Conservation (phyloP, 2,797 vertebrate genomes). For the Chaunax sp. region DNA sequence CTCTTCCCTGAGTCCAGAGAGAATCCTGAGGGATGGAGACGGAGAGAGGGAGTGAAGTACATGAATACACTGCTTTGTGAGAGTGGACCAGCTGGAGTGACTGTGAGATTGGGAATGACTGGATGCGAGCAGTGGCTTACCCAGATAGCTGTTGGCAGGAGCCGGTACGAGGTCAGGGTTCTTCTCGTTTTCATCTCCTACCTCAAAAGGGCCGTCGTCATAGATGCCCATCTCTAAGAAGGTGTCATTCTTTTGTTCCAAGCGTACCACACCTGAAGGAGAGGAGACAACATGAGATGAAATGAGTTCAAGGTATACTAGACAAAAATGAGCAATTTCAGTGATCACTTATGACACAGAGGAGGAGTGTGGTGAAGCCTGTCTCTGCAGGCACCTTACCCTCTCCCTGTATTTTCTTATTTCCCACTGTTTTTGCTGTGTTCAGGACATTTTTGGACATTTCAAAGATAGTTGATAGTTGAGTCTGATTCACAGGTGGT, state of each 20-base stretch:
- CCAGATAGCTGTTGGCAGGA: slow-evolving; percentile 95
- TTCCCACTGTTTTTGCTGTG: too few species aligned
- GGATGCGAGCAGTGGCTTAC: slow-evolving; percentile 77
- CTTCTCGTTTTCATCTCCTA: slow-evolving; percentile 86
- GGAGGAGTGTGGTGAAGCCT: too few species aligned
- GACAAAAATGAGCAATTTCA: too few species aligned
- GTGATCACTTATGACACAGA: too few species aligned
- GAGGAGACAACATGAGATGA: background rate
- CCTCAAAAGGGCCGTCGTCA: slow-evolving; percentile 93
- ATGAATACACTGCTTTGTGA: background rate
- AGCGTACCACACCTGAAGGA: slow-evolving; percentile 89
- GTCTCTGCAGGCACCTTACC: too few species aligned
- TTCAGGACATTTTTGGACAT: too few species aligned
- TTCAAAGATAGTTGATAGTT: too few species aligned
- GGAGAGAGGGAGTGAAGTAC: background rate
- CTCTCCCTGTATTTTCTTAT: too few species aligned
- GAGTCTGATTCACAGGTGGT: too few species aligned
- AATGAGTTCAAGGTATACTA: background rate
- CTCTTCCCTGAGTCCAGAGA: slow-evolving; percentile 92
- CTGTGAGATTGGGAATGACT: background rate
- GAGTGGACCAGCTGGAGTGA: background rate
- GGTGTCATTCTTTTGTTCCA: slow-evolving; percentile 91
- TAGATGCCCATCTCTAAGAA: slow-evolving; percentile 85
- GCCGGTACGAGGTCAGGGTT: slow-evolving; percentile 87
- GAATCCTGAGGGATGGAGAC: slow-evolving; percentile 85